Percentiles rank a stretch among this genome's conserved stretches.
These are phyloP conservation scores for Spatulosminthurus flaviceps DNA, from an alignment of 2,888 invertebrate genomes.

Conservation along the genomic window DNA sequence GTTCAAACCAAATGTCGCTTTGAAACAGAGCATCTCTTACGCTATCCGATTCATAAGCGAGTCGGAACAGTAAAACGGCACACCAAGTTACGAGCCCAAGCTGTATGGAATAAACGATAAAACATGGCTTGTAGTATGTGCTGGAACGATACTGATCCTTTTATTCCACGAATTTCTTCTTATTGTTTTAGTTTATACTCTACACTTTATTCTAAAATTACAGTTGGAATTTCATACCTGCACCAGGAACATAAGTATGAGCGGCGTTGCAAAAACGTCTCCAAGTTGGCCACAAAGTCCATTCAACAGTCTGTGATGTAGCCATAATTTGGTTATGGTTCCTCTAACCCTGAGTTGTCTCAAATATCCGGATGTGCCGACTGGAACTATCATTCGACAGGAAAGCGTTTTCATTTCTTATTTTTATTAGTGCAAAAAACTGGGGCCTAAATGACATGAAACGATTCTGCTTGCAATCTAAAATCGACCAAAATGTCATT, in stretches of 20 bases:
- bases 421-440: too few relatives aligned
- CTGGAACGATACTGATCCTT: too few relatives aligned
- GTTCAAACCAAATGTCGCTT: not conserved
- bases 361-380: conserved; percentile 33
- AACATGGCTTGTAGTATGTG: too few relatives aligned
- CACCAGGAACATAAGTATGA: conserved; percentile 5
- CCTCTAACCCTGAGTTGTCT: conserved; percentile 27
- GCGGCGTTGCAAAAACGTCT: conserved; percentile 33
- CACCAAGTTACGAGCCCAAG: not conserved
- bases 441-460: too few relatives aligned
- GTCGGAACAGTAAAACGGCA: not conserved
- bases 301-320: conserved; percentile 41
- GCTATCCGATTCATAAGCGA: not conserved
- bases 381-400: conserved; percentile 27
- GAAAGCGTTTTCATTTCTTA: too few relatives aligned
- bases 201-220: not conserved
- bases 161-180: too few relatives aligned
- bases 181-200: not conserved
- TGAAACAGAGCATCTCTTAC: not conserved
- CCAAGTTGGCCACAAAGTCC: conserved; percentile 35
- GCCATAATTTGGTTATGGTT: conserved; percentile 35
- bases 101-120: not conserved
- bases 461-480: too few relatives aligned
- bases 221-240: not conserved
- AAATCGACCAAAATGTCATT: too few relatives aligned